Conservation (phyloP, 2,113 vertebrate species). For the Cephalopterus ornatus region DNA sequence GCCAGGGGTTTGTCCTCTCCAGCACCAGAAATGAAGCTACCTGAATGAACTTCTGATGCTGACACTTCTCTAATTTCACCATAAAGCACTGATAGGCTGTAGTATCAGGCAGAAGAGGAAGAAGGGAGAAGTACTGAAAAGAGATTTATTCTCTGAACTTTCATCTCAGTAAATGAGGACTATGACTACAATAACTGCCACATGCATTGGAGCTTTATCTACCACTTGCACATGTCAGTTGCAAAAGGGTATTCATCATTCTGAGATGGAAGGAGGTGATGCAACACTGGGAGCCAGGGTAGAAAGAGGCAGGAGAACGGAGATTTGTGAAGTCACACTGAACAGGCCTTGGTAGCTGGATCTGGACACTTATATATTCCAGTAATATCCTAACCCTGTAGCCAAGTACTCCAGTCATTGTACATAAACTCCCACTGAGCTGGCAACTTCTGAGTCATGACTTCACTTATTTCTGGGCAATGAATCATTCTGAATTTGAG, state of each 20-base stretch:
- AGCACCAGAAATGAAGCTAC: background rate
- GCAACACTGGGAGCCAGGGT: background rate
- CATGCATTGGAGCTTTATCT: background rate
- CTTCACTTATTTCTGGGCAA: background rate
- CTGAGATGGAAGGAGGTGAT: background rate
- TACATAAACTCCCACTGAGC: background rate
- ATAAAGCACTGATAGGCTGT: background rate
- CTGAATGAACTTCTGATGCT: background rate
- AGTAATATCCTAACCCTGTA: background rate
- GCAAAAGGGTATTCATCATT: background rate
- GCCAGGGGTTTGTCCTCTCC: background rate
- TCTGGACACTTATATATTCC: background rate
- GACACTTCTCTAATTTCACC: background rate
- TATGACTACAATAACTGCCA: background rate
- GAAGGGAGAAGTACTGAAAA: background rate
- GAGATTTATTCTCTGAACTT: background rate
- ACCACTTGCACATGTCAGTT: fast-evolving
- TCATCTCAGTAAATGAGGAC: background rate
- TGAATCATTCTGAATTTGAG: background rate
- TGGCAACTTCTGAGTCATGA: background rate
- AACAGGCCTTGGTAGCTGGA: background rate
- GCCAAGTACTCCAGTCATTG: background rate
- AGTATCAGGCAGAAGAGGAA: background rate
- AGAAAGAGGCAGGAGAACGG: background rate
- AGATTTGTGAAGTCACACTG: background rate